A percentile compares a stretch with the other conserved stretches of the same genome.
These are phyloP conservation scores for Ophioninae sp. DNA, from an alignment of 2,888 invertebrate species.

Conservation along the genomic window DNA sequence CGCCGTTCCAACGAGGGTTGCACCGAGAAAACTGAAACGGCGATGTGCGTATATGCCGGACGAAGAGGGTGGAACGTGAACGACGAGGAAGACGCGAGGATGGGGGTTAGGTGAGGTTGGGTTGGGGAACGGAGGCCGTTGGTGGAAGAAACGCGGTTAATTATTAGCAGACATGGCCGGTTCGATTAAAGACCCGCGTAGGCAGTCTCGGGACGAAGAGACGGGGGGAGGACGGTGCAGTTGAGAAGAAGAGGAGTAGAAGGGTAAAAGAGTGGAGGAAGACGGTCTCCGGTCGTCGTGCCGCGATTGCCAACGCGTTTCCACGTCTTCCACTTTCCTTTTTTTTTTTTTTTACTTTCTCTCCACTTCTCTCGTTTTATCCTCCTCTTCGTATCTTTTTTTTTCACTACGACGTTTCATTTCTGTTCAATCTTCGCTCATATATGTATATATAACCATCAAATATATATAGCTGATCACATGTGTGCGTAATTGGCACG, in stretches of 20 bases:
- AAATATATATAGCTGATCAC: conserved; percentile 5
- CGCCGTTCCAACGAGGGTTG: conserved; percentile 52
- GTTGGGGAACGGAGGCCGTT: neutral
- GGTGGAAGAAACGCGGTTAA: conserved; percentile 54
- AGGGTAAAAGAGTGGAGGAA: conserved; percentile 31
- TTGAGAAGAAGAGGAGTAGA: conserved; percentile 28
- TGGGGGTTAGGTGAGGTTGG: neutral
- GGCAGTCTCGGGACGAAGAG: conserved; percentile 48
- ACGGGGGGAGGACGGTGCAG: neutral
- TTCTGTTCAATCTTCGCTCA: conserved; percentile 41
- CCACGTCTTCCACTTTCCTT: conserved; percentile 39
- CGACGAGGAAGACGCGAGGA: neutral
- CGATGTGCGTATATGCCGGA: conserved; percentile 50
- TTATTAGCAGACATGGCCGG: conserved; percentile 62
- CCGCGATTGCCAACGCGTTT: conserved; percentile 41
- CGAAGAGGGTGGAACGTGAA: conserved; percentile 14
- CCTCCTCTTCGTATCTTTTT: conserved; percentile 33
- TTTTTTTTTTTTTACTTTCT: conserved; percentile 33
- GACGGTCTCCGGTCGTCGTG: conserved; percentile 10
- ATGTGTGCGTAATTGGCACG: conserved; percentile 49
- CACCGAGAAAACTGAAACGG: conserved; percentile 53
- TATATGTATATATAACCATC: too few species aligned
- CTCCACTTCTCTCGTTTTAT: conserved; percentile 20
- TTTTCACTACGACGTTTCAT: conserved; percentile 28
- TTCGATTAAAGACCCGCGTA: conserved; percentile 62